A percentile compares a stretch with the other conserved stretches of the same genome.
Conservation (phyloP, 2,888 invertebrate species). For the Drosophila longiperda region DNA sequence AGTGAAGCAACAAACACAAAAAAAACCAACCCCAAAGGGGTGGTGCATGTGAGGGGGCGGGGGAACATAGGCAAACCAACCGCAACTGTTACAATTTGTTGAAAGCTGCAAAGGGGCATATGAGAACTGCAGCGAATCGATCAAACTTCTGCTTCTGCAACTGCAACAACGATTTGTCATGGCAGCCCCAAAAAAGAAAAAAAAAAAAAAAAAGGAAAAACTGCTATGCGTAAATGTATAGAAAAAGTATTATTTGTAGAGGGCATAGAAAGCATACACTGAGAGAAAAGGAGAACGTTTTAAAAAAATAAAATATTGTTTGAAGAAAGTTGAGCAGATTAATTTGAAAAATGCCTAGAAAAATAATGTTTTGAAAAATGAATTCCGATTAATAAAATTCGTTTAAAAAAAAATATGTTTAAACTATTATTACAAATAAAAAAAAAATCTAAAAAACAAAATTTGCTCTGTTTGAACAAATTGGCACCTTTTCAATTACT, state of each 20-base stretch:
- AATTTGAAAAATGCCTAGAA: background rate
- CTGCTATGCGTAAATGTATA: slow-evolving; percentile 15
- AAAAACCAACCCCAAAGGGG: background rate
- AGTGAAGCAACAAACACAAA: slow-evolving; percentile 39
- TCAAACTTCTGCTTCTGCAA: slow-evolving; percentile 61
- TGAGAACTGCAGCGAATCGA: slow-evolving; percentile 66
- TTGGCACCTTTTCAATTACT: background rate
- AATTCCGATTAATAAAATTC: background rate
- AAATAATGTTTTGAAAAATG: background rate
- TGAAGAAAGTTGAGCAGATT: rapidly evolving
- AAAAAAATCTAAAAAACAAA: background rate
- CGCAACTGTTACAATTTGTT: slow-evolving; percentile 71
- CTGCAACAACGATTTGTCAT: slow-evolving; percentile 55
- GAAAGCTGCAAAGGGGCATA: slow-evolving; percentile 20
- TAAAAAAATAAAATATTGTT: background rate
- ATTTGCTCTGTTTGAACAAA: background rate
- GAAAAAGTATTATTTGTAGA: slow-evolving; percentile 11
- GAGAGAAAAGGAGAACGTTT: background rate
- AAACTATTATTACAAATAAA: background rate
- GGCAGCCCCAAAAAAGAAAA: slow-evolving; percentile 9
- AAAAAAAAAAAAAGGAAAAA: background rate
- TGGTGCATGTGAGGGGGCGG: background rate
- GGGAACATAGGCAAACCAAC: slow-evolving; percentile 43
- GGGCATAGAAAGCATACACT: background rate
- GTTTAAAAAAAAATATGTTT: background rate